These are phyloP conservation scores for Uromys caudimaculatus DNA, from an alignment of 2,797 vertebrate genomes.

Conservation along the genomic window DNA sequence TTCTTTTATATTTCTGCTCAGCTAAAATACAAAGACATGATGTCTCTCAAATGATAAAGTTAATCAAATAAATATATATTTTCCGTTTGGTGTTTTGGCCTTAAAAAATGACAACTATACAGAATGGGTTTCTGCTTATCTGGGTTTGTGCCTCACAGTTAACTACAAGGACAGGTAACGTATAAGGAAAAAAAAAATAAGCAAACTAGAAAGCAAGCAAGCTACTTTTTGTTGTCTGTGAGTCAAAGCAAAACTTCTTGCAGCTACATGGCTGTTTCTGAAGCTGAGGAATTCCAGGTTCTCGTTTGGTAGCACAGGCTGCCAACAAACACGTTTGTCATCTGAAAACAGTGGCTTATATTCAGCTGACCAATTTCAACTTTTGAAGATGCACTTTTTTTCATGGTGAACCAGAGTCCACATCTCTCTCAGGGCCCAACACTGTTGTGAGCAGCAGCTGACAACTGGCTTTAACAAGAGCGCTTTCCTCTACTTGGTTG, in stretches of 20 bases:
- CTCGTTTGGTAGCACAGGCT: not conserved
- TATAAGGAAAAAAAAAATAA: not conserved
- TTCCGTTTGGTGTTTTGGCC: not conserved
- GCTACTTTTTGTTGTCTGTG: not conserved
- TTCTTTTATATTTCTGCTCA: not conserved
- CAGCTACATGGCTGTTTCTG: accelerated
- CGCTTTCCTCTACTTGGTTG: not conserved
- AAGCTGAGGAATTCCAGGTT: not conserved
- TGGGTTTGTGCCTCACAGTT: not conserved
- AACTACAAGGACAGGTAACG: not conserved
- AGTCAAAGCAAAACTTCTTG: not conserved
- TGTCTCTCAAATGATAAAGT: not conserved
- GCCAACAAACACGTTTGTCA: not conserved
- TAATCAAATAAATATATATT: not conserved
- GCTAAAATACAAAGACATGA: not conserved
- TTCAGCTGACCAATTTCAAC: not conserved
- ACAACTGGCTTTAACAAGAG: not conserved
- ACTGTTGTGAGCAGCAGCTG: not conserved
- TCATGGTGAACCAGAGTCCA: not conserved
- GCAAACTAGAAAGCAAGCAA: not conserved
- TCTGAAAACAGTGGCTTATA: not conserved
- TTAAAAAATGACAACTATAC: not conserved
- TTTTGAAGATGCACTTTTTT: not conserved
- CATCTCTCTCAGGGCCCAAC: not conserved
- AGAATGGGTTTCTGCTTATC: not conserved